Conservation (phyloP, 2,888 invertebrate genomes). For the Lacanobia wlatinum region DNA sequence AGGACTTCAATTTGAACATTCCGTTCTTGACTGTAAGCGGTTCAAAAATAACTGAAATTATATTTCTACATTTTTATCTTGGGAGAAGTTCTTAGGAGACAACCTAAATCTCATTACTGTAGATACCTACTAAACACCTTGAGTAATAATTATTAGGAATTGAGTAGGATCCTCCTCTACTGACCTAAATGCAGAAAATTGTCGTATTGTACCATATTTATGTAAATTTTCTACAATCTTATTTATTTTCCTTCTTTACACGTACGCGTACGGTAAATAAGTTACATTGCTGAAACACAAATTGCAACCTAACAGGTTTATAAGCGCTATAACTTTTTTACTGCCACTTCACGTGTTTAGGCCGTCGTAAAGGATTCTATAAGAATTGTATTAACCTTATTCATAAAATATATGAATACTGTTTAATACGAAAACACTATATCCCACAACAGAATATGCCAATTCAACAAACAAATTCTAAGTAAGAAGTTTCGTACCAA, state of each 20-base stretch:
- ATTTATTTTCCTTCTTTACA: not conserved
- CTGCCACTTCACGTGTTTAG: constrained; percentile 9
- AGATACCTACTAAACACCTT: no score
- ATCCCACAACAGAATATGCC: not conserved
- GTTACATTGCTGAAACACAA: not conserved
- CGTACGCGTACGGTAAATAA: no score
- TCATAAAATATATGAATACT: not conserved
- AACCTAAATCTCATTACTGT: not conserved
- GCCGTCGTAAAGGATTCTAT: not conserved
- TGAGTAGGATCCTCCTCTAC: not conserved
- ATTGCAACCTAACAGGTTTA: not conserved
- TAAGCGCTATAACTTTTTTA: constrained; percentile 3
- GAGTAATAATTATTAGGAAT: no score
- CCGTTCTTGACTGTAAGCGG: not conserved
- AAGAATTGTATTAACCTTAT: not conserved
- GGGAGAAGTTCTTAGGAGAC: not conserved
- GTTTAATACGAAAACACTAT: not conserved
- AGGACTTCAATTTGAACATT: not conserved
- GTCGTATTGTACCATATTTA: not conserved
- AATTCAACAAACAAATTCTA: not conserved
- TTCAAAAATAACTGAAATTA: not conserved
- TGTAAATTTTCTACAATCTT: not conserved
- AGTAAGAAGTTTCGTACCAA: not conserved
- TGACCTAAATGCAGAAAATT: not conserved
- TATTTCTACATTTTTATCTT: not conserved